Evolutionary conservation across 2,113 vertebrate species (phyloP).

Genomic region (Saimiri boliviensis): DNA sequence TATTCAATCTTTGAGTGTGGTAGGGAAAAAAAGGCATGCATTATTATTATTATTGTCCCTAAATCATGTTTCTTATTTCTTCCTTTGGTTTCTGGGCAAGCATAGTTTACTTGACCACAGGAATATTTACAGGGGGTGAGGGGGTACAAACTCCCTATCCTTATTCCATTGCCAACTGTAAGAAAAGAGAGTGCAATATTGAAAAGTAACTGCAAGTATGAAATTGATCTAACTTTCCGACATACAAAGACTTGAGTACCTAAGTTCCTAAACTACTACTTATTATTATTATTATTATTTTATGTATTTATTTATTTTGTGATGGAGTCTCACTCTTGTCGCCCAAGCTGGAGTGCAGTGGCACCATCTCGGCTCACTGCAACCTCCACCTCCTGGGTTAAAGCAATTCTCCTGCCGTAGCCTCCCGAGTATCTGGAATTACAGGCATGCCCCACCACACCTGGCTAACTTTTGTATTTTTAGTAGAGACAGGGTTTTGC

Average conservation of each 20-base stretch:
- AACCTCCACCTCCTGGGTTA: no score
- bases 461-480: no score
- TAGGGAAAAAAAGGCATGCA: background rate
- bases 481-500: no score
- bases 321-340: no score
- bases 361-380: no score
- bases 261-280: background rate
- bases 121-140: background rate
- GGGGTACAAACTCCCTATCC: background rate
- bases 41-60: background rate
- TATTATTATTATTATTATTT: no score
- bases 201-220: background rate
- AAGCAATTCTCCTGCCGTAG: no score
- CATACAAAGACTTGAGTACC: background rate
- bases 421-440: no score
- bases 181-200: background rate
- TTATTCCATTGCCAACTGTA: background rate
- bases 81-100: background rate
- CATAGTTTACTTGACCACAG: background rate
- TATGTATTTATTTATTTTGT: no score
- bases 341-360: no score
- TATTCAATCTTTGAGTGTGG: background rate
- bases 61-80: background rate
- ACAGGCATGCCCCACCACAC: no score
- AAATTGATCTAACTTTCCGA: background rate